Base-by-base conservation (phyloP, 1,140 invertebrate genomes). In the Drosophila nebulosa region DNA sequence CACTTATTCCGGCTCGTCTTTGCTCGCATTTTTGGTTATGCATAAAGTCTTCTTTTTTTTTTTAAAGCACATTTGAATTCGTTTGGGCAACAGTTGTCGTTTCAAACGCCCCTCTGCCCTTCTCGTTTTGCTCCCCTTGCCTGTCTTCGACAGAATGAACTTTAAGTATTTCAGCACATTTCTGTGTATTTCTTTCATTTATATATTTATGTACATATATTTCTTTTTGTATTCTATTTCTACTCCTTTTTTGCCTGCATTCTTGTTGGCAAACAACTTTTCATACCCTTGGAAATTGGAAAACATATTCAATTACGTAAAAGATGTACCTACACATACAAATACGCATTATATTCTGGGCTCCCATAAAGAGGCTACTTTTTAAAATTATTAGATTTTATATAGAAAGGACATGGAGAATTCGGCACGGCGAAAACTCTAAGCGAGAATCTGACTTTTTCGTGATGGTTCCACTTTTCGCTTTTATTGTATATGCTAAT, bases 11-110 rank as follows among this genome's bases (percentile, higher is more conserved):
- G 26, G 51, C 6, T 36, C 16, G 57, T 36, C 14, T 22, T 50
- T 14, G 30, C 21, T 36, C 18, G 30, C 53, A 56, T 56, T 56
- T 56, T 56, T 16, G 22, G n/a, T 52, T 52, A 52, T 52, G 22
- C 50, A 52, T 52, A 55, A 55, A 55, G 30, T 30, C 26, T 30
- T 26, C n/a, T n/a, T n/a, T n/a, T n/a, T n/a, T n/a, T 55, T 55
- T 55, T 55, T 55, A 7, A 55, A 14, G 26, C 52, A 55, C 26
- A 26, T 55, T 55, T 30, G 26, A 55, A 55, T 30, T 32, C 12
- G 12, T 30, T 55, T 55, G 3, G 51, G n/a, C 51, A 52, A 14
- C 24, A 52, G 24, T 52, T 52, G n/a, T 24, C 50, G n/a, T n/a
- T n/a, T n/a, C n/a, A n/a, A n/a, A n/a, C n/a, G n/a, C n/a, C n/a